Conservation (phyloP, 2,113 vertebrate species). For the Reinhardtius hippoglossoides region DNA sequence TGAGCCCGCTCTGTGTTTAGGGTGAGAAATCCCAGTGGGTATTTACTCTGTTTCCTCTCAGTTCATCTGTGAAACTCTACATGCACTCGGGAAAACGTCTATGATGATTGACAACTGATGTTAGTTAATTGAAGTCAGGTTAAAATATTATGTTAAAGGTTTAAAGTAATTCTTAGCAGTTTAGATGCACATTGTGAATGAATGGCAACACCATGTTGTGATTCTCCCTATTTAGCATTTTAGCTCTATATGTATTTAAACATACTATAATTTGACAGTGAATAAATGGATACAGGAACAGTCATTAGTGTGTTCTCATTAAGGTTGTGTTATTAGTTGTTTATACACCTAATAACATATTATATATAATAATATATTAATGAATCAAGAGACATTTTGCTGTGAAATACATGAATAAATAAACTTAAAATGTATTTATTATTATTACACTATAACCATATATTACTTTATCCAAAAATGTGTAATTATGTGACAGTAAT, state of each 20-base stretch:
- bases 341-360: no score
- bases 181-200: no score
- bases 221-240: no score
- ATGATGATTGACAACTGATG: neutral
- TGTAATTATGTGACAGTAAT: neutral
- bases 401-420: neutral
- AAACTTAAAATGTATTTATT: neutral
- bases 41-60: neutral
- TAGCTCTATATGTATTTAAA: no score
- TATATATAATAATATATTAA: neutral
- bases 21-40: constrained; percentile 28
- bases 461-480: neutral
- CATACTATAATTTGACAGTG: no score
- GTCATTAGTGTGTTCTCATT: no score
- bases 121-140: neutral
- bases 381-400: neutral
- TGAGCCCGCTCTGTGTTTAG: constrained; percentile 16
- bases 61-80: neutral
- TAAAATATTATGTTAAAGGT: no score
- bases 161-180: no score
- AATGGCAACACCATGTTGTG: no score
- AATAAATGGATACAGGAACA: no score
- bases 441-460: neutral
- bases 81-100: neutral
- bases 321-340: neutral